These are phyloP conservation scores for Epinotia brunnichana DNA, from an alignment of 2,888 invertebrate genomes.

Conservation along the genomic window DNA sequence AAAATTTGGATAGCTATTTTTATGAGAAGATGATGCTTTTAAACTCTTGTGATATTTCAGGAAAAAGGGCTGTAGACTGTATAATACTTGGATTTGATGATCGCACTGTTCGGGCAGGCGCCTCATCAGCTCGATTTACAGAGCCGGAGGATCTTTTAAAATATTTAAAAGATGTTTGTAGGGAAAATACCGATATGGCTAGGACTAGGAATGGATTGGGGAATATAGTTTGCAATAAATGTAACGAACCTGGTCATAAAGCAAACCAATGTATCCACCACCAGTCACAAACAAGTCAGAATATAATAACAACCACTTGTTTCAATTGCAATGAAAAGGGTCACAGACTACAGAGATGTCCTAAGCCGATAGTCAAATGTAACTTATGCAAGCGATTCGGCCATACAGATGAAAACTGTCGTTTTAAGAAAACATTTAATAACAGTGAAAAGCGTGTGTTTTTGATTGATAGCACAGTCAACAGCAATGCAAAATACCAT, in stretches of 20 bases:
- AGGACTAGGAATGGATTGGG: not conserved
- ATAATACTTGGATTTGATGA: slow-evolving; percentile 27
- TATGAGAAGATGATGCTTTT: slow-evolving; percentile 13
- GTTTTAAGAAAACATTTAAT: slow-evolving; percentile 2
- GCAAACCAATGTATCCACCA: slow-evolving; percentile 7
- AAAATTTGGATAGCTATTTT: slow-evolving; percentile 8
- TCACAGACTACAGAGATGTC: slow-evolving; percentile 9
- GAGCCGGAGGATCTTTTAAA: slow-evolving; percentile 12
- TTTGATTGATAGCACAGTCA: slow-evolving; percentile 18
- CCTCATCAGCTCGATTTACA: slow-evolving; percentile 13
- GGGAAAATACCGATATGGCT: slow-evolving; percentile 21
- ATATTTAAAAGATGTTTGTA: slow-evolving; percentile 18
- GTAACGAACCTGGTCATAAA: slow-evolving; percentile 19
- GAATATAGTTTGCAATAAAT: slow-evolving; percentile 11
- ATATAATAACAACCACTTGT: not conserved
- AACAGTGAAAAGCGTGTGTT: slow-evolving; percentile 20
- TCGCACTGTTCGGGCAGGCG: slow-evolving; percentile 12
- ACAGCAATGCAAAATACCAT: slow-evolving; percentile 22
- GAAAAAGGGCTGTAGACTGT: slow-evolving; percentile 5
- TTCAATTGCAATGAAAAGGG: slow-evolving; percentile 39
- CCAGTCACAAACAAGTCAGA: too few species aligned
- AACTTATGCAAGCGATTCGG: slow-evolving; percentile 22
- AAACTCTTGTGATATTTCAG: slow-evolving; percentile 7
- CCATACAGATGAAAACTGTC: slow-evolving; percentile 9
- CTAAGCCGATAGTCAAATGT: slow-evolving; percentile 30